A percentile compares a stretch with the other conserved stretches of the same genome.
These are phyloP conservation scores for Philopedon plagiatum DNA, from an alignment of 2,888 invertebrate genomes.

Conservation along the genomic window DNA sequence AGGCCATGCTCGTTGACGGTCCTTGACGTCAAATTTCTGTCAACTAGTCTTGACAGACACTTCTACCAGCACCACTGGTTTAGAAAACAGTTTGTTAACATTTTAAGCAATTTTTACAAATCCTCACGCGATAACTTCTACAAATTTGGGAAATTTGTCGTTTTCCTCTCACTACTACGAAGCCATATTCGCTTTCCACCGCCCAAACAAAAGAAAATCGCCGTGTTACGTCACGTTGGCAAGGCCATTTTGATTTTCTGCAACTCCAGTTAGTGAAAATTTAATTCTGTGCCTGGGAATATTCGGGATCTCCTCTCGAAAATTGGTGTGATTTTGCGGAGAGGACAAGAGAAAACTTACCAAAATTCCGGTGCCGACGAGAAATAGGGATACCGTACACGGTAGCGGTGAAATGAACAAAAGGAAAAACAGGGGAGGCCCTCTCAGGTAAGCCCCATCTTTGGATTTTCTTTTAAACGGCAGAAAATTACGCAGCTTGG, in stretches of 20 bases:
- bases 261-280: slow-evolving; percentile 54
- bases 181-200: slow-evolving; percentile 53
- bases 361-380: slow-evolving; percentile 91
- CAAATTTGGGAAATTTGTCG: slow-evolving; percentile 50
- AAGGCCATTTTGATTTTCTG: slow-evolving; percentile 68
- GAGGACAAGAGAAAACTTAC: slow-evolving; percentile 61
- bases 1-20: slow-evolving; percentile 14
- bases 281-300: slow-evolving; percentile 58
- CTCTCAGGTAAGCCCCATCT: slow-evolving; percentile 75
- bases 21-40: slow-evolving; percentile 30
- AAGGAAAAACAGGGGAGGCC: slow-evolving; percentile 87
- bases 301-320: slow-evolving; percentile 59
- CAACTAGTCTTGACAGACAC: slow-evolving; percentile 59
- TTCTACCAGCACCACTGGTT: slow-evolving; percentile 57
- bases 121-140: slow-evolving; percentile 50
- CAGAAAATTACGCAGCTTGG: background rate
- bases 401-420: slow-evolving; percentile 80
- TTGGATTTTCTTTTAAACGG: background rate
- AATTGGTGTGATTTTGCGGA: slow-evolving; percentile 60
- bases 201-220: slow-evolving; percentile 59
- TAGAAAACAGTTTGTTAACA: slow-evolving; percentile 59
- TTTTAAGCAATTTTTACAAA: slow-evolving; percentile 58
- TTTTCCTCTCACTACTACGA: slow-evolving; percentile 51
- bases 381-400: slow-evolving; percentile 85
- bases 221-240: slow-evolving; percentile 67